Conservation (phyloP, 2,113 vertebrate species). For the Rhadina sibilatrix region DNA sequence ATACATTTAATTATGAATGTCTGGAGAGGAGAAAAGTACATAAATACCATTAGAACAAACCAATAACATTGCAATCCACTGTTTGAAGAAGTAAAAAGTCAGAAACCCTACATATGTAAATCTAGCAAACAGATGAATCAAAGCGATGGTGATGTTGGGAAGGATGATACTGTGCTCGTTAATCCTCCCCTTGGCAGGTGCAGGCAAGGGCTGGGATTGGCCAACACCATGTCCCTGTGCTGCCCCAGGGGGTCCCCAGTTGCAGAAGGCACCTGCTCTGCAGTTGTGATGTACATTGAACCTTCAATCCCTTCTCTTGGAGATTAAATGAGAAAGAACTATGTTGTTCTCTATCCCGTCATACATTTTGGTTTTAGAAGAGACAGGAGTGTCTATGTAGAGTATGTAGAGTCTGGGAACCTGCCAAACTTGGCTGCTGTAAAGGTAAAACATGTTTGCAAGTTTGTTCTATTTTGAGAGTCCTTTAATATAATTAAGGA, state of each 20-base stretch:
- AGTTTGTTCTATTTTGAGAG: not conserved
- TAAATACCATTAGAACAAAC: not conserved
- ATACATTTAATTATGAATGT: not conserved
- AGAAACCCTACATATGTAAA: not conserved
- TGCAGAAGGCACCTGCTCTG: not conserved
- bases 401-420: not conserved
- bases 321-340: not conserved
- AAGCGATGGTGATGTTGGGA: not conserved
- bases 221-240: not conserved
- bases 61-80: not conserved
- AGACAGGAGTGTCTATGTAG: not conserved
- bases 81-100: not conserved
- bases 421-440: not conserved
- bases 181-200: not conserved
- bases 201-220: not conserved
- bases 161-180: not conserved
- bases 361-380: not conserved
- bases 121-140: not conserved
- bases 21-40: not conserved
- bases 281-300: not conserved
- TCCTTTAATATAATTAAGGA: not conserved
- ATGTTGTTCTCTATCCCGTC: fast-evolving
- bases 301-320: not conserved
- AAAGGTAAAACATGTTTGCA: not conserved
- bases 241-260: not conserved